These are phyloP conservation scores for Lytechinus pictus DNA, from an alignment of 35 echinoderm and acorn worm species.

Conservation along the genomic window DNA sequence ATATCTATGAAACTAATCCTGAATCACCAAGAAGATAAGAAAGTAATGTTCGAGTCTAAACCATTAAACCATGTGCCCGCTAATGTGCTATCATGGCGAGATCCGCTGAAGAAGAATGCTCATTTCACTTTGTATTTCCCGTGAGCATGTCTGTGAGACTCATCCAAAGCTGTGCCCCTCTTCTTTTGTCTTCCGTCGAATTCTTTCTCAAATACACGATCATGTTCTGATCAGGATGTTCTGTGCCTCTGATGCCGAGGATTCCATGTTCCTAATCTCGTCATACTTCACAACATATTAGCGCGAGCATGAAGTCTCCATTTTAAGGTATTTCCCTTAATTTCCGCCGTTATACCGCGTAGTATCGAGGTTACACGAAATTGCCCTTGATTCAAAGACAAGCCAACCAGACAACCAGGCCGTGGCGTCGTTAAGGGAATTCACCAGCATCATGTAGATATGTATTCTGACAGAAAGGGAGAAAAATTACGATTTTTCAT, in stretches of 20 bases:
- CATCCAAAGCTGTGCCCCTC: neutral
- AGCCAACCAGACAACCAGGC: slow-evolving; percentile 20
- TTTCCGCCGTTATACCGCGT: neutral
- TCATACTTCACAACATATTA: slow-evolving; percentile 25
- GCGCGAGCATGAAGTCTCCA: slow-evolving; percentile 19
- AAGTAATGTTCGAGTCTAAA: neutral
- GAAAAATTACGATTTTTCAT: neutral
- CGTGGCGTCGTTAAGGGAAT: slow-evolving; percentile 3
- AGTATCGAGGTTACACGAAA: slow-evolving; percentile 39
- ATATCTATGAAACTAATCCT: neutral
- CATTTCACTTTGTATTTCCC: neutral
- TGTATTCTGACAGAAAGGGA: neutral
- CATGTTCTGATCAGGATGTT: slow-evolving; percentile 18
- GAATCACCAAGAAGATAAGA: neutral
- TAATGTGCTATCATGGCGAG: neutral
- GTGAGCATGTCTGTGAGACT: neutral
- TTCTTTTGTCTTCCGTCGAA: neutral
- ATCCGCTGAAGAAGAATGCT: neutral
- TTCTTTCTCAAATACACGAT: neutral
- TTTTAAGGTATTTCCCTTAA: slow-evolving; percentile 36
- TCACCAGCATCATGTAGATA: neutral
- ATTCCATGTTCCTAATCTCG: slow-evolving; percentile 6
- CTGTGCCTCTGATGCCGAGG: neutral
- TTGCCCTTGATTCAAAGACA: slow-evolving; percentile 8
- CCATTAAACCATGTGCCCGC: neutral